These are phyloP conservation scores for Cinclus mexicanus DNA, from an alignment of 2,113 vertebrate species.

Conservation along the genomic window DNA sequence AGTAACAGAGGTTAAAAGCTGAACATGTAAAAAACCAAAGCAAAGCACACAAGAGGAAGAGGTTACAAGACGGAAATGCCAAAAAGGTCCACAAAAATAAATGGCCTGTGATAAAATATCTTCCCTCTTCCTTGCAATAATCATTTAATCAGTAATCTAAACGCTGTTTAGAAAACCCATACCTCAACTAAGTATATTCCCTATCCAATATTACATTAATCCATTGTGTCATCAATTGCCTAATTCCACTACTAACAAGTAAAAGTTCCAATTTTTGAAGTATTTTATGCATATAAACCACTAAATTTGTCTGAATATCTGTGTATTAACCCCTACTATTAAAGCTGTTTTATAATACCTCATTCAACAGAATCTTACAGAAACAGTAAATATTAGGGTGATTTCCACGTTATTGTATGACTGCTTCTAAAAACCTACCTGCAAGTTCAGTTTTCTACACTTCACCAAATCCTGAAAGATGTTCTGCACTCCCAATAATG, in stretches of 20 bases:
- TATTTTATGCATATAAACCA: rapidly evolving
- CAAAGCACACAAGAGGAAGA: background rate
- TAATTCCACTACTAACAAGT: background rate
- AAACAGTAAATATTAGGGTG: background rate
- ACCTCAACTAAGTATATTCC: background rate
- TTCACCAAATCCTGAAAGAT: background rate
- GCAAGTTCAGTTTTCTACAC: background rate
- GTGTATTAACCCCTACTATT: background rate
- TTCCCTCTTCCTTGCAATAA: background rate
- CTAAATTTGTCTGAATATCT: background rate
- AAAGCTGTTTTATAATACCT: background rate
- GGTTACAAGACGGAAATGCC: background rate
- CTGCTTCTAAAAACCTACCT: background rate
- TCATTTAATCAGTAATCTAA: background rate
- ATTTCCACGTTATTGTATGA: background rate
- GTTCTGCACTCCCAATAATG: background rate
- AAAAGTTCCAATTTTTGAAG: background rate
- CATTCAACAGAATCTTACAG: background rate
- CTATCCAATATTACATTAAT: background rate
- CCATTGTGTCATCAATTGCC: background rate
- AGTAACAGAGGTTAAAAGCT: background rate
- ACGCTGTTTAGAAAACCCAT: background rate
- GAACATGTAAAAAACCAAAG: background rate
- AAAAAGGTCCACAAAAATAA: background rate
- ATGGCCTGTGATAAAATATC: background rate